Evolutionary conservation across 1,140 invertebrate genomes (phyloP).

Genomic region (Aphelinus certus): DNA sequence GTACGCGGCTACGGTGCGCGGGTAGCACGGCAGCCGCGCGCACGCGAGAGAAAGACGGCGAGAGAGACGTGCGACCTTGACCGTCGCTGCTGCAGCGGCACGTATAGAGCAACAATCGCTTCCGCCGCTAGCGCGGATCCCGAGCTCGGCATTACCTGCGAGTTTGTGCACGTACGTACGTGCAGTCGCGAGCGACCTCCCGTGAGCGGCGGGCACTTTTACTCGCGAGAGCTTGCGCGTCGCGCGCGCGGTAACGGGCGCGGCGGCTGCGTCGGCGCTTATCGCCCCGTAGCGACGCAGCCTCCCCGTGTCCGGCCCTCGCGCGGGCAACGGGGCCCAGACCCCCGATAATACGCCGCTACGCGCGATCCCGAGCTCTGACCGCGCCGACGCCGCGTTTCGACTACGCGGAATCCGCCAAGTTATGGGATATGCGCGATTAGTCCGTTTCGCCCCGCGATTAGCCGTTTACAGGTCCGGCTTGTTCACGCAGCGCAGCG

Average conservation of each 20-base stretch:
- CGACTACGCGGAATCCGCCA: too few species aligned
- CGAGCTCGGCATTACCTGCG: background rate
- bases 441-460: too few species aligned
- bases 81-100: conserved; percentile 10
- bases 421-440: too few species aligned
- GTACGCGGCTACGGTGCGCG: too few species aligned
- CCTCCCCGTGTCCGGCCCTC: too few species aligned
- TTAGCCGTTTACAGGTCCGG: too few species aligned
- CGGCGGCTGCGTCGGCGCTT: conserved; percentile 25
- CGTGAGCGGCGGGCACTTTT: conserved; percentile 3
- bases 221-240: background rate
- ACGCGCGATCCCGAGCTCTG: too few species aligned
- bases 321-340: too few species aligned
- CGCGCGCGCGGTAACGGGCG: background rate
- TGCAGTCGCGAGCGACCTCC: background rate
- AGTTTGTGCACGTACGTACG: background rate
- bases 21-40: conserved; percentile 1
- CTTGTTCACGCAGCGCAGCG: too few species aligned
- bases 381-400: too few species aligned
- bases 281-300: too few species aligned
- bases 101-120: conserved; percentile 15
- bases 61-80: conserved; percentile 28
- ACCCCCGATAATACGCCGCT: too few species aligned
- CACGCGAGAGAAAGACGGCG: conserved; percentile 7
- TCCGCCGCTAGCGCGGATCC: background rate